These are phyloP conservation scores for Clarias batrachus DNA, from an alignment of 2,113 vertebrate species.

Conservation along the genomic window DNA sequence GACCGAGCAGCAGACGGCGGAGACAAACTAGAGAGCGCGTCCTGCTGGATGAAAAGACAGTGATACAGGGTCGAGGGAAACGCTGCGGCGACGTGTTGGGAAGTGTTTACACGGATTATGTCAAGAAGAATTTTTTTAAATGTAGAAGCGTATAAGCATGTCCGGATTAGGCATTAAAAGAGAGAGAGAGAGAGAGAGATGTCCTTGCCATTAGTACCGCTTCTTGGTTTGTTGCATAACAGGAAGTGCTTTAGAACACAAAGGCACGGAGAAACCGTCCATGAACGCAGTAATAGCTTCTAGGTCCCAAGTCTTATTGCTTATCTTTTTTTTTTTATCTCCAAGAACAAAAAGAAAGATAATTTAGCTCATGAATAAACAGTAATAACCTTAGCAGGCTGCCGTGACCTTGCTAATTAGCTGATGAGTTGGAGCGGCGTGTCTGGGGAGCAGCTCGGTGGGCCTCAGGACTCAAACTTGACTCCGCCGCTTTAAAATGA, in stretches of 20 bases:
- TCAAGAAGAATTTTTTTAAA: background rate
- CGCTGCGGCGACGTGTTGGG: background rate
- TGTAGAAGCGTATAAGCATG: background rate
- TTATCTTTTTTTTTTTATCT: conserved; percentile 5
- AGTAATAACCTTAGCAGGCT: conserved; percentile 12
- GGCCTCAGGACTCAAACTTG: background rate
- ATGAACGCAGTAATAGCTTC: background rate
- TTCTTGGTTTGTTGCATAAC: background rate
- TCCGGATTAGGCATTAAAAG: background rate
- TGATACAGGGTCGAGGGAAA: conserved; percentile 14
- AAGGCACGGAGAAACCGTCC: background rate
- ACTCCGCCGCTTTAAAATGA: background rate
- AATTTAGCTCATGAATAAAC: conserved; percentile 38
- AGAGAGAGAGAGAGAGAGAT: background rate
- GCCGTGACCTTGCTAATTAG: conserved; percentile 43
- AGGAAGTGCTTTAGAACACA: background rate
- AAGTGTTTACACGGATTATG: background rate
- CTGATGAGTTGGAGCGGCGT: conserved; percentile 30
- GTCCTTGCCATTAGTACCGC: no score
- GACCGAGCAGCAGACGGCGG: conserved; percentile 15
- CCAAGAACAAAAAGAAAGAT: conserved; percentile 7
- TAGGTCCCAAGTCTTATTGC: background rate
- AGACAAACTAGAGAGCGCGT: conserved; percentile 30
- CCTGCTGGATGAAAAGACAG: conserved; percentile 19
- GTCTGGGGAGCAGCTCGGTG: background rate